Evolutionary conservation across 1,140 invertebrate species (phyloP).

Genomic region (Mya arenaria): DNA sequence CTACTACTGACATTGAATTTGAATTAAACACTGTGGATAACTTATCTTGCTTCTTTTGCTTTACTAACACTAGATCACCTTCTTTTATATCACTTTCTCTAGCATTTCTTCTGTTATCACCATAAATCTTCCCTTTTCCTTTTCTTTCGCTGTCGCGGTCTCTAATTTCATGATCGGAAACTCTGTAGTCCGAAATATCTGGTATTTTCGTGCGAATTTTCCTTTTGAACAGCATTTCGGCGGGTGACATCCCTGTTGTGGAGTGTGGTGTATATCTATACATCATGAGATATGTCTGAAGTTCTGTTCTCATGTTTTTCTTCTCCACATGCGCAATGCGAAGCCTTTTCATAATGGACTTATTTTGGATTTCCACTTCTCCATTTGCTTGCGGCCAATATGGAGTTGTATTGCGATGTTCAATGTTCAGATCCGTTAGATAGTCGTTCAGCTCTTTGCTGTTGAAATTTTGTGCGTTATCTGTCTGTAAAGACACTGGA

Average conservation of each 20-base stretch:
- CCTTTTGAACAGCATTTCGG: slow-evolving; percentile 55
- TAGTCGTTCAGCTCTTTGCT: no score
- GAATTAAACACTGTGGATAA: no score
- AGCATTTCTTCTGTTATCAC: slow-evolving; percentile 40
- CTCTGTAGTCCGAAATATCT: slow-evolving; percentile 6
- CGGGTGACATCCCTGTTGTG: slow-evolving; percentile 40
- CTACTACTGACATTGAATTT: no score
- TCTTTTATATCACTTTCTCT: not conserved
- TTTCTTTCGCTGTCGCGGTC: slow-evolving; percentile 57
- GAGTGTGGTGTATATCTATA: slow-evolving; percentile 51
- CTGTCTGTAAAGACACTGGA: slow-evolving; percentile 41
- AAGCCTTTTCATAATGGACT: no score
- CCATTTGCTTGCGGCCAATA: slow-evolving; percentile 60
- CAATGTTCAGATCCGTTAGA: no score
- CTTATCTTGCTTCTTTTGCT: no score
- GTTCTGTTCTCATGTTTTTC: slow-evolving; percentile 42
- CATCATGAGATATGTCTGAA: slow-evolving; percentile 35
- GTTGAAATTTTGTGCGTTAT: slow-evolving; percentile 18
- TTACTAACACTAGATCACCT: slow-evolving; percentile 50
- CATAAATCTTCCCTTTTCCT: slow-evolving; percentile 53
- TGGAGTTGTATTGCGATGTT: slow-evolving; percentile 50
- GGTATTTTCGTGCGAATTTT: slow-evolving; percentile 63
- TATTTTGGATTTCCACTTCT: slow-evolving; percentile 58
- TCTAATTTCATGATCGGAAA: slow-evolving; percentile 3
- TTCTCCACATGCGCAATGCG: slow-evolving; percentile 52